Evolutionary conservation across 2,113 vertebrate species (phyloP).

Genomic region (Theropithecus gelada): DNA sequence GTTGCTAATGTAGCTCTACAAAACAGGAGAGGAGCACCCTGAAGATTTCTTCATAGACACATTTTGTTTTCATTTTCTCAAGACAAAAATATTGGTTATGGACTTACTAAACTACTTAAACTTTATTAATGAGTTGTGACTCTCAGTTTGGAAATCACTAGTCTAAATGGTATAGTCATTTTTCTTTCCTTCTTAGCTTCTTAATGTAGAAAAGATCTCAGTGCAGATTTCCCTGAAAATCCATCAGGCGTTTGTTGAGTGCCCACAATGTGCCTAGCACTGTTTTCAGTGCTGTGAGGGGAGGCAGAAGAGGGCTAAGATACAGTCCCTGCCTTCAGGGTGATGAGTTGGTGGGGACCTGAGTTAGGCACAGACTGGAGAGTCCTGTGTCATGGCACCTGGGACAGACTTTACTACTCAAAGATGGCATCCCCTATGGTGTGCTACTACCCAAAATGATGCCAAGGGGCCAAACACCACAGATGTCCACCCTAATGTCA

Average conservation of each 20-base stretch:
- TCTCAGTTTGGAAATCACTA: neutral
- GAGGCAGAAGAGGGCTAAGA: neutral
- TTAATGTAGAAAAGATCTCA: neutral
- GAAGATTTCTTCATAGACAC: neutral
- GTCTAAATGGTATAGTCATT: neutral
- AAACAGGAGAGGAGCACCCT: neutral
- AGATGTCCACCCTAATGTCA: neutral
- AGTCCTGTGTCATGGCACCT: neutral
- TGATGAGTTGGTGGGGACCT: neutral
- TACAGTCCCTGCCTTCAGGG: neutral
- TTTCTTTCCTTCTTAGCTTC: neutral
- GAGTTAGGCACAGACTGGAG: neutral
- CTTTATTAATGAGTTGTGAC: neutral
- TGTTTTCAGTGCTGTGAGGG: neutral
- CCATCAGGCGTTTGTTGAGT: neutral
- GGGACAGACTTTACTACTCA: neutral
- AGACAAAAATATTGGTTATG: neutral
- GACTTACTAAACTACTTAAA: neutral
- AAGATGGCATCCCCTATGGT: neutral
- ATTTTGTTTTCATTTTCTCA: neutral
- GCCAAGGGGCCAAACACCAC: neutral
- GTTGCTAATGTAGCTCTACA: neutral
- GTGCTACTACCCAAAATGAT: neutral
- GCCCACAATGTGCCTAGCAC: neutral
- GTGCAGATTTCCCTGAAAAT: neutral